Conservation (phyloP, 92 coral and sea anemone species). For the Pocillopora grandis region DNA sequence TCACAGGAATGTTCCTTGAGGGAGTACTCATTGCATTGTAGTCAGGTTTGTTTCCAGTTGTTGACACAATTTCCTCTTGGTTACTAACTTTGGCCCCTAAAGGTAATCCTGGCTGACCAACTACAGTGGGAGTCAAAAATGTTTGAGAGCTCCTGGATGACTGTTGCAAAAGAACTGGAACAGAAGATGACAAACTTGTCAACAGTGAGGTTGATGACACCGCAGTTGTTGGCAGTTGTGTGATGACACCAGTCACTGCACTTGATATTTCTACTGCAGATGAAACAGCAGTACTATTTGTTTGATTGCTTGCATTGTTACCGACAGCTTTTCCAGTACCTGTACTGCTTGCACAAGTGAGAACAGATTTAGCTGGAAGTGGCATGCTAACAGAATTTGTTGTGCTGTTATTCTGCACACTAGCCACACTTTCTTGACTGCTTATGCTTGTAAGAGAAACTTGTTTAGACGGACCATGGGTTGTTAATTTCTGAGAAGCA, state of each 20-base stretch:
- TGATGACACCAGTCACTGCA: neutral
- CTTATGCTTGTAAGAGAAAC: neutral
- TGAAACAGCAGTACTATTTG: conserved; percentile 7
- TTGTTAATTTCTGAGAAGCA: neutral
- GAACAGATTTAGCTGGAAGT: neutral
- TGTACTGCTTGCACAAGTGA: neutral
- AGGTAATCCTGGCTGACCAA: neutral
- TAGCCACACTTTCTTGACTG: neutral
- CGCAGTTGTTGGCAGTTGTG: neutral
- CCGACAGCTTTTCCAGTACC: neutral
- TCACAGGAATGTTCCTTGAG: neutral
- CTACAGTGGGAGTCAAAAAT: neutral
- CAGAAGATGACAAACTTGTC: conserved; percentile 5
- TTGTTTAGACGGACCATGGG: neutral
- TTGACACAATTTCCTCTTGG: neutral
- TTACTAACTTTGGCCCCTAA: neutral
- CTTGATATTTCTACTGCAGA: neutral
- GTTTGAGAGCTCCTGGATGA: neutral
- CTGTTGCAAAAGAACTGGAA: neutral
- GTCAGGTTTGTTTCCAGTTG: neutral
- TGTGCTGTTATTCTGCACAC: neutral
- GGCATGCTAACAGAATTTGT: conserved; percentile 11
- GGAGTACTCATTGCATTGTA: neutral
- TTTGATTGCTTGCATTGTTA: neutral
- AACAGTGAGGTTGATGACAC: neutral